phyloP scores from a whole-genome alignment of 2,113 vertebrate species.

The Leptocoma aspasia region DNA sequence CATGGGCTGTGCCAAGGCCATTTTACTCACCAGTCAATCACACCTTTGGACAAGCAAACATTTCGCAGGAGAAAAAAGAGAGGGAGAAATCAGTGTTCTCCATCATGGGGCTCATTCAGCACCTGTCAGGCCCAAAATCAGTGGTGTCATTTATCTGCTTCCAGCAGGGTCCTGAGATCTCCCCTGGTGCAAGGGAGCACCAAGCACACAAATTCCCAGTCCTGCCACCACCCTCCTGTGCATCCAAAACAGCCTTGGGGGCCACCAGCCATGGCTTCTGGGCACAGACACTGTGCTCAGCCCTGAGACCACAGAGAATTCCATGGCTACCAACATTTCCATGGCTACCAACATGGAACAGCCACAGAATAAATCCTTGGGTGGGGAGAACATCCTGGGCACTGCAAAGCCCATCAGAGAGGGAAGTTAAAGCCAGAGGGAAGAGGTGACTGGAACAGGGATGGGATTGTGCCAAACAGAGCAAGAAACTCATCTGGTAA shows the following conservation, averaged over 20 bases:
- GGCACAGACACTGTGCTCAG: neutral
- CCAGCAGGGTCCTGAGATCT: fast-evolving
- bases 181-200: neutral
- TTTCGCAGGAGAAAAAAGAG: neutral
- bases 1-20: fast-evolving
- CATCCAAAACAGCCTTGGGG: neutral
- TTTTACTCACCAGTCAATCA: neutral
- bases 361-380: neutral
- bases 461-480: neutral
- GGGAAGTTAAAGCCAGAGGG: neutral
- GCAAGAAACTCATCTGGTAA: neutral
- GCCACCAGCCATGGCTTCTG: neutral
- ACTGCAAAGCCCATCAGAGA: neutral
- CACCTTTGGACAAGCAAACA: neutral
- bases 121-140: conserved; percentile 5
- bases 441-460: neutral
- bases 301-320: neutral
- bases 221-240: neutral
- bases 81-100: conserved; percentile 21
- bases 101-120: neutral
- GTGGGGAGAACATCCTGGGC: neutral
- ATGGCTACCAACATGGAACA: fast-evolving
- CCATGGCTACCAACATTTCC: fast-evolving
- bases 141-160: neutral
- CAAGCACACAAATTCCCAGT: fast-evolving